Conservation (phyloP, 92 coral and sea anemone genomes). For the Galaxea fascicularis region DNA sequence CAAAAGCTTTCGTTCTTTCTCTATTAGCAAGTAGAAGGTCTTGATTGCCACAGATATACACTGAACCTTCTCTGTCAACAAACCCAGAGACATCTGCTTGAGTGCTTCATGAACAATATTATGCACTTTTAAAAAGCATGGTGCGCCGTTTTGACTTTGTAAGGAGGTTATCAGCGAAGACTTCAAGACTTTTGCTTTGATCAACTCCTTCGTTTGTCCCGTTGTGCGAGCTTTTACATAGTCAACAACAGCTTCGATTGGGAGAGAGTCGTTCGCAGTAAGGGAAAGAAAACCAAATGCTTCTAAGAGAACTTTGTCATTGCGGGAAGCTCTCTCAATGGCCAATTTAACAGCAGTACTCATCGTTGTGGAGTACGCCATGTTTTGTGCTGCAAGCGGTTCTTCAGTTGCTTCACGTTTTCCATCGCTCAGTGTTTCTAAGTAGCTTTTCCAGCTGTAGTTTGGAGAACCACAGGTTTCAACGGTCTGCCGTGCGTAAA, state of each 20-base stretch:
- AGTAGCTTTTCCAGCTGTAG: slow-evolving; percentile 45
- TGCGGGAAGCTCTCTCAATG: slow-evolving; percentile 9
- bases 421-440: slow-evolving; percentile 12
- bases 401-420: slow-evolving; percentile 44
- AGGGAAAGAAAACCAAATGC: slow-evolving; percentile 41
- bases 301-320: slow-evolving; percentile 26
- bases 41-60: neutral
- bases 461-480: neutral
- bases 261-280: slow-evolving; percentile 23
- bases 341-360: slow-evolving; percentile 56
- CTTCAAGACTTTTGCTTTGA: slow-evolving; percentile 29
- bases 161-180: slow-evolving; percentile 32
- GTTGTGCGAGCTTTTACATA: slow-evolving; percentile 12
- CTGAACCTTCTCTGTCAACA: neutral
- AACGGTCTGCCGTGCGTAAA: neutral
- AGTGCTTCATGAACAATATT: slow-evolving; percentile 4
- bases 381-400: slow-evolving; percentile 7
- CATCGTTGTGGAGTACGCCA: slow-evolving; percentile 31
- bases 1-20: neutral
- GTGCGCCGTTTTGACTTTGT: neutral
- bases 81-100: neutral
- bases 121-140: slow-evolving; percentile 1
- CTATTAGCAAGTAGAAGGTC: neutral
- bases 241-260: slow-evolving; percentile 18
- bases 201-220: slow-evolving; percentile 23